Evolutionary conservation across 2,888 invertebrate genomes (phyloP), one percentile per base, ranked within the genome.

Genomic region (Platycheirus rosarum): DNA sequence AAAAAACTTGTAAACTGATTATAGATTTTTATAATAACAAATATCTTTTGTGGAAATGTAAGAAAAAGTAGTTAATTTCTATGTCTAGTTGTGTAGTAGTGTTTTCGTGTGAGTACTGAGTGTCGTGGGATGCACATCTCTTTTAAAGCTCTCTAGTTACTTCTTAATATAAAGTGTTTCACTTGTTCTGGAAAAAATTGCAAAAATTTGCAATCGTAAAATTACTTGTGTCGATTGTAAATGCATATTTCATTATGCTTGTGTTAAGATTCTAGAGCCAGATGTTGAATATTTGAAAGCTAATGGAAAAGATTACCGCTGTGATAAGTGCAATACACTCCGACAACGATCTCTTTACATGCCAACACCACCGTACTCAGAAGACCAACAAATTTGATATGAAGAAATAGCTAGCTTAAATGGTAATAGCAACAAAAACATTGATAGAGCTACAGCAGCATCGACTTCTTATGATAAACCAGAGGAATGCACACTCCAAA

Each of bases 281-380:
- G 46, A 46, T 20, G 5, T 46, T 46, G 46, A 46, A n/a, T 44
- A 11, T 14, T 11, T 44, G 44, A 44, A 42, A 42, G 18, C 44
- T 1, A 44, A 18, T 18, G 44, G 44, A 3, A 44, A 2, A 18
- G 8, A 8, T 9, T 44, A n/a, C n/a, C n/a, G n/a, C n/a, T n/a
- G n/a, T n/a, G n/a, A n/a, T n/a, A n/a, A n/a, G n/a, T n/a, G n/a
- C n/a, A n/a, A n/a, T 11, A 9, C 16, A 18, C 0, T 44, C 16
- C 46, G 48, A 48, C 48, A n/a, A n/a, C 23, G 13, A n/a, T 48
- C 48, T 48, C 48, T 40, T 13, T 40, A 40, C 14, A 7, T 40
- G 40, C 40, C 13, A 40, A 40, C 40, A 40, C 14, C 40, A 13
- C 40, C 14, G 40, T 2, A 40, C 7, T 48, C 48, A 6, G 48